Conservation (phyloP, 2,113 vertebrate genomes). For the Brachyhypopomus occidentalis region DNA sequence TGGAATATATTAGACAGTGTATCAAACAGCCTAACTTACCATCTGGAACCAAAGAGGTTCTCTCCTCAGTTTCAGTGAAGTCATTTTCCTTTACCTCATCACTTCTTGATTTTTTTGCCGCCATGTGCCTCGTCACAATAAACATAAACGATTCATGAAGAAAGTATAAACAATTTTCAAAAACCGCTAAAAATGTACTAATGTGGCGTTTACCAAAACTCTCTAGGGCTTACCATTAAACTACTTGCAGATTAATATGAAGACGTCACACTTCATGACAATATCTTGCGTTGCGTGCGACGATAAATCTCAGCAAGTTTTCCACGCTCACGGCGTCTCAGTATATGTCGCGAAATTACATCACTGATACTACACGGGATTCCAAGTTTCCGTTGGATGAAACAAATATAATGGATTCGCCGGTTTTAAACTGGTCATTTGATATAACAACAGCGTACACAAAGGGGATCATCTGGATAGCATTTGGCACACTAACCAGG, state of each 20-base stretch:
- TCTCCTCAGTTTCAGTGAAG: conserved; percentile 56
- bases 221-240: conserved; percentile 3
- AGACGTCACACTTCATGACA: conserved; percentile 12
- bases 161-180: neutral
- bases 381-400: too few species aligned
- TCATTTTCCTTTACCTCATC: conserved; percentile 61
- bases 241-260: neutral
- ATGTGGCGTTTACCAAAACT: neutral
- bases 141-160: conserved; percentile 52
- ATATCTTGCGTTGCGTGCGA: neutral
- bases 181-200: neutral
- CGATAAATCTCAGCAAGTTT: neutral
- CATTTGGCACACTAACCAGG: too few species aligned
- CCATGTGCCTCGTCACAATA: conserved; percentile 69
- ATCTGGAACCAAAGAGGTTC: conserved; percentile 57
- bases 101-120: conserved; percentile 64
- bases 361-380: too few species aligned
- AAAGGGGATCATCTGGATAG: too few species aligned
- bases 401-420: too few species aligned
- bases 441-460: too few species aligned
- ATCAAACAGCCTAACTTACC: conserved; percentile 62
- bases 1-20: neutral
- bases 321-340: neutral
- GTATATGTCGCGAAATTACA: neutral
- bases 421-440: too few species aligned